These are phyloP conservation scores for Scartelaos histophorus DNA, from an alignment of 2,113 vertebrate species.

Conservation along the genomic window DNA sequence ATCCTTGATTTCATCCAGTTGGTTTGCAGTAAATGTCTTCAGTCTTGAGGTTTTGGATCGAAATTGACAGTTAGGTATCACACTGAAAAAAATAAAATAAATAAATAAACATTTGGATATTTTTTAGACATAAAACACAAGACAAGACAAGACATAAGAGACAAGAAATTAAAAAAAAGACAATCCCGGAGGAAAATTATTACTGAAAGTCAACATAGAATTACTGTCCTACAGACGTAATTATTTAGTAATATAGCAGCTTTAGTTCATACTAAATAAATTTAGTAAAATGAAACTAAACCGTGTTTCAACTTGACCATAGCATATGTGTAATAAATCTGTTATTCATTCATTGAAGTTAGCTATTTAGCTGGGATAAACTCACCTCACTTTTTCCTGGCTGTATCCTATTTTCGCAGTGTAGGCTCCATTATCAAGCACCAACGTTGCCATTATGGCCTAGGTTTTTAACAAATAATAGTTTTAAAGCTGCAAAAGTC, in stretches of 20 bases:
- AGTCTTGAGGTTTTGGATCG: conserved; percentile 94
- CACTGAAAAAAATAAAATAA: conserved; percentile 67
- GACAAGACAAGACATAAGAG: neutral
- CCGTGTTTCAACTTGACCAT: neutral
- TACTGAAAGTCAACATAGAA: neutral
- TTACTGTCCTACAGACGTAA: neutral
- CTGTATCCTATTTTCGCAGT: conserved; percentile 94
- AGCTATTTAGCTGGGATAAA: neutral
- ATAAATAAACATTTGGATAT: neutral
- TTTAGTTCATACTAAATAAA: neutral
- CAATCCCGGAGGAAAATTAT: neutral
- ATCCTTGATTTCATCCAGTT: conserved; percentile 98
- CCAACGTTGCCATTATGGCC: conserved; percentile 85
- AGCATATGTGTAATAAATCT: neutral
- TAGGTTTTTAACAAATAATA: neutral
- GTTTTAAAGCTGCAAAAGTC: accelerated
- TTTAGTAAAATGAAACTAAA: neutral
- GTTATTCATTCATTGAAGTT: neutral
- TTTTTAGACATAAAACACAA: neutral
- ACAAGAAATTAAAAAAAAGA: neutral
- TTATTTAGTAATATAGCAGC: neutral
- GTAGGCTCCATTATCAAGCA: conserved; percentile 94
- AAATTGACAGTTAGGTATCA: conserved; percentile 98
- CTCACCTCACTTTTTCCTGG: conserved; percentile 86
- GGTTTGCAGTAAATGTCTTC: conserved; percentile 97